Evolutionary conservation across 2,113 vertebrate species (phyloP), one percentile per base, ranked within the genome.

Genomic region (Crotalus tigris): DNA sequence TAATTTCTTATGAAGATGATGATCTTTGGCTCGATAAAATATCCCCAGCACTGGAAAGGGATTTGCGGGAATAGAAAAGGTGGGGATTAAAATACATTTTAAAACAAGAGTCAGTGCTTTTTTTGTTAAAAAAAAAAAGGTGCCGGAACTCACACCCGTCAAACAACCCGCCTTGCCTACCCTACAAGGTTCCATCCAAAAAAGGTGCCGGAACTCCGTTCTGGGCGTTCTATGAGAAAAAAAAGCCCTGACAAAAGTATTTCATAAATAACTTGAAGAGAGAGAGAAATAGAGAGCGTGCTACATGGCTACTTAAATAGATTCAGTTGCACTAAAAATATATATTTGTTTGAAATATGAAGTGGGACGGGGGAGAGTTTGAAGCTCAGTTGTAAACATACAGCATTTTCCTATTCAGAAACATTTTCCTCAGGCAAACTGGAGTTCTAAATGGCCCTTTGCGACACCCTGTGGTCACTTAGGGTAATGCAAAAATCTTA

Each of bases 381-480:
- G 39, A 33, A n/a, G 61, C 23, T 51, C 8, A 64, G 1, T 49
- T 64, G 57, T 59, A 64, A 53, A 12, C 23, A 11, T 54, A n/a
- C 61, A 69, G 11, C n/a, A 24, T 90, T 24, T 51, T 15, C 49
- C 26, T 51, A 44, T 61, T 61, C 26, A 39, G 46, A 92, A n/a
- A 46, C 87, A 92, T 87, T 39, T 2, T 91, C 11, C 21, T 53
- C 90, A 85, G 57, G n/a, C 69, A 69, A 54, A 55, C 2, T 39
- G 26, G 13, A 93, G 17, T 29, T 86, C 26, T 54, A 23, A 3
- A 24, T 93, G 57, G 89, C 23, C 13, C 92, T 61, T 93, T 49
- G 92, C 24, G 92, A 93, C 92, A 90, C 53, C 92, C 53, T 39
- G 57, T 93, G 92, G 89, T 64, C 46, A 90, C 6, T 21, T 90